These are phyloP conservation scores for Micromesistius poutassou DNA, from an alignment of 2,797 vertebrate species.

Conservation along the genomic window DNA sequence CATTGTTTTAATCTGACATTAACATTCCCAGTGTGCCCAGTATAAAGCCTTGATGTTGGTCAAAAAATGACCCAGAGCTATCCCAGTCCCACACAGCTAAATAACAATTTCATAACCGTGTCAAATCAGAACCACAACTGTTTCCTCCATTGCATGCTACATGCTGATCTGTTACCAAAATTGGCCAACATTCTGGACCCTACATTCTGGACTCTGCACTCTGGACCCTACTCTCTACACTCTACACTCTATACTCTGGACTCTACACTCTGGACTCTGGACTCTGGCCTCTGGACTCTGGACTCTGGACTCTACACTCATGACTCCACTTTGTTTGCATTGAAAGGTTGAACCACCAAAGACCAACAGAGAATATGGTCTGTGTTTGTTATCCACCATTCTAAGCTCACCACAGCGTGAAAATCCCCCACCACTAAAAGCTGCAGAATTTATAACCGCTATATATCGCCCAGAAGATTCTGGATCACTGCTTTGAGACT, in stretches of 20 bases:
- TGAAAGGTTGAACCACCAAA: background rate
- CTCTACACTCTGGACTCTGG: background rate
- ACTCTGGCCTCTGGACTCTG: background rate
- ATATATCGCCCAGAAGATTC: slow-evolving; percentile 4
- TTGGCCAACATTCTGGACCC: background rate
- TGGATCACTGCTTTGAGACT: slow-evolving; percentile 18
- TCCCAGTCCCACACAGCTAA: background rate
- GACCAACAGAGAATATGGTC: background rate
- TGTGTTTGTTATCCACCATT: background rate
- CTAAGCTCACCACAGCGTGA: background rate
- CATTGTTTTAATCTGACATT: background rate
- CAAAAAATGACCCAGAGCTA: background rate
- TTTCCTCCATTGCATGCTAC: background rate
- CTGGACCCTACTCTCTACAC: background rate
- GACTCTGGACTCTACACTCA: background rate
- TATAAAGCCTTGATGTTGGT: background rate
- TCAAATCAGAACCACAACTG: background rate
- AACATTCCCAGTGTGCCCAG: slow-evolving; percentile 1
- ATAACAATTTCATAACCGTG: background rate
- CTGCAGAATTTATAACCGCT: background rate
- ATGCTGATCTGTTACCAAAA: background rate
- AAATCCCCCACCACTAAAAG: background rate
- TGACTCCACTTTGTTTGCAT: background rate
- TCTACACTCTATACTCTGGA: background rate
- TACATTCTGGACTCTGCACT: background rate